Evolutionary conservation across 1,140 invertebrate species (phyloP).

Genomic region (Calosoma granatense): DNA sequence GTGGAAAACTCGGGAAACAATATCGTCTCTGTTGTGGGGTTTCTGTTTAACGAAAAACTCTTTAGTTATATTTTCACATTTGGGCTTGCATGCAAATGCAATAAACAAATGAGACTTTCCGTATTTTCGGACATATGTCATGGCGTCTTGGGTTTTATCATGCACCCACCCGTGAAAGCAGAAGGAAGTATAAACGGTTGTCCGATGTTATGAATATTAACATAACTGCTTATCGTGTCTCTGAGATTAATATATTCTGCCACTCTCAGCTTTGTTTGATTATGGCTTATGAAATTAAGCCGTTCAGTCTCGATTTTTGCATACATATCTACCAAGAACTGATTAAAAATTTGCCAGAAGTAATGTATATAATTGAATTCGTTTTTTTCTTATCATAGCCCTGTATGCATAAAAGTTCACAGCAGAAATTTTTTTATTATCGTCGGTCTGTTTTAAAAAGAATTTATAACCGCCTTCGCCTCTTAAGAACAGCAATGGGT

Average conservation of each 20-base stretch:
- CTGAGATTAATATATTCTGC: slow-evolving; percentile 23
- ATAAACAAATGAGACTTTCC: slow-evolving; percentile 35
- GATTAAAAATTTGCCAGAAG: slow-evolving; percentile 23
- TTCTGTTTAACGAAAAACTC: slow-evolving; percentile 26
- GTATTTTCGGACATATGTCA: slow-evolving; percentile 32
- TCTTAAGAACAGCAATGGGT: slow-evolving; percentile 37
- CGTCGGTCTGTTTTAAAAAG: slow-evolving; percentile 20
- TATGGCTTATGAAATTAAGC: slow-evolving; percentile 24
- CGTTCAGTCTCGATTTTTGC: slow-evolving; percentile 29
- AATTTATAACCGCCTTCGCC: slow-evolving; percentile 35
- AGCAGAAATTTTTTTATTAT: slow-evolving; percentile 21
- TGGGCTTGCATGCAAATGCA: slow-evolving; percentile 38
- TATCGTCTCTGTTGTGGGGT: slow-evolving; percentile 24
- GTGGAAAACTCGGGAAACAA: slow-evolving; percentile 21
- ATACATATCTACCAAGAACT: slow-evolving; percentile 33
- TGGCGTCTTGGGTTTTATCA: slow-evolving; percentile 35
- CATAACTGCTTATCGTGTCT: slow-evolving; percentile 19
- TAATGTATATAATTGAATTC: slow-evolving; percentile 24
- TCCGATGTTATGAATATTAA: neutral
- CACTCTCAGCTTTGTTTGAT: slow-evolving; percentile 21
- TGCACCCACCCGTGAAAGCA: slow-evolving; percentile 30
- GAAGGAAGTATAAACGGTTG: neutral
- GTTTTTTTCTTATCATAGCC: slow-evolving; percentile 25
- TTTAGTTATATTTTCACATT: slow-evolving; percentile 28
- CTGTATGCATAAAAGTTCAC: slow-evolving; percentile 27